Percentiles rank a stretch among this genome's conserved stretches.
These are phyloP conservation scores for Heteronetta atricapilla DNA, from an alignment of 2,113 vertebrate species.

Conservation along the genomic window DNA sequence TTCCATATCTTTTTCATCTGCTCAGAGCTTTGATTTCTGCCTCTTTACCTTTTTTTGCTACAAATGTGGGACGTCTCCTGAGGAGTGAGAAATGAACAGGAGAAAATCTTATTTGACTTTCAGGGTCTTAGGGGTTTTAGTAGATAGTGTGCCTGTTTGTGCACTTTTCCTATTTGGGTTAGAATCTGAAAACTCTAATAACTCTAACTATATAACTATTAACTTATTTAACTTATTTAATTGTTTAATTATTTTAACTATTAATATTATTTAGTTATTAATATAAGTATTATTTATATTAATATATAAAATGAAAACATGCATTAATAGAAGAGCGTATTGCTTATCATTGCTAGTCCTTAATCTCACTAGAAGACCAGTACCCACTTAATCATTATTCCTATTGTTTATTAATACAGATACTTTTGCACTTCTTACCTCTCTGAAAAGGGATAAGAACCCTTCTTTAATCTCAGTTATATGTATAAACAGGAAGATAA, in stretches of 20 bases:
- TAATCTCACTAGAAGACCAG: background rate
- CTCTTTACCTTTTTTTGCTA: background rate
- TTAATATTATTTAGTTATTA: no score
- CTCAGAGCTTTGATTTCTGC: background rate
- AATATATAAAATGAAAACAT: no score
- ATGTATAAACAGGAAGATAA: background rate
- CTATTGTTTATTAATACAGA: background rate
- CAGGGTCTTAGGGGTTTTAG: background rate
- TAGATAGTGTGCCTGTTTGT: background rate
- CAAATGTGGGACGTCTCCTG: background rate
- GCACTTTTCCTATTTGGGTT: accelerated
- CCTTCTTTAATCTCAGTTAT: background rate
- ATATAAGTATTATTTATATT: no score
- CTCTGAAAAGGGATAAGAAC: background rate
- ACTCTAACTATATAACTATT: no score
- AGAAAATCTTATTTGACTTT: slow-evolving; percentile 1
- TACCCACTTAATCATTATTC: background rate
- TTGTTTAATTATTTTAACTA: no score
- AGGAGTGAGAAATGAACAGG: background rate
- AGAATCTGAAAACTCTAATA: background rate
- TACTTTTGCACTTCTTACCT: background rate
- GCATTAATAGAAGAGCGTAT: background rate
- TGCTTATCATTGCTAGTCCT: background rate
- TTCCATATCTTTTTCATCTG: background rate
- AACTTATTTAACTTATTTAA: no score